Base-by-base conservation (phyloP, 2,797 vertebrate genomes). In the Novumbra hubbsi region DNA sequence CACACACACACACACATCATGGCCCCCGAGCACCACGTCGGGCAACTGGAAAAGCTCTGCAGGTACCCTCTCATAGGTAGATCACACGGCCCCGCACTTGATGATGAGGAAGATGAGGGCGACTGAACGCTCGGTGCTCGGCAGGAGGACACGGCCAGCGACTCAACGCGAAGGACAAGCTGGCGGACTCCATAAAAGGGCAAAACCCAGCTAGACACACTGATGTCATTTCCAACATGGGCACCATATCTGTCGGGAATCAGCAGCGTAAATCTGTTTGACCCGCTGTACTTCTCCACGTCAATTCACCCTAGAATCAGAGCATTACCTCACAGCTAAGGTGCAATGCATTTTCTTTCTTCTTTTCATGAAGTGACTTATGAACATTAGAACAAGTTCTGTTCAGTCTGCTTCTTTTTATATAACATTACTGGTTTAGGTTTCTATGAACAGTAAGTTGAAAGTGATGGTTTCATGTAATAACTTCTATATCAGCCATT, bases 151-250 rank as follows among this genome's bases (percentile, higher is more conserved):
- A 70, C 75, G 72, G 66, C 38, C 38, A 49, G 32, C 50, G 3
- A 30, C 55, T 60, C 8, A 70, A 57, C 41, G 19, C 8, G 45
- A 69, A 17, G 21, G 41, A 45, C 45, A 55, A 28, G 52, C 57
- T n/a, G 49, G 69, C 73, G 66, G 49, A 72, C 72, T 82, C 77
- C 70, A 73, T 80, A 76, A 83, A 85, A 78, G 73, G 72, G 67
- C 73, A 81, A 80, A 78, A 76, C 62, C 21, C 28, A 70, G 60
- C 16, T 55, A 78, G 60, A 81, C 69, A 30, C 70, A 70, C 63
- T 83, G 78, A 83, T 73, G 73, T 81, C 76, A 82, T 76, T 63
- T 52, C 72, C 57, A 69, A 32, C 71, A 72, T 70, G 72, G 70
- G 68, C 66, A 71, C 45, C 49, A 57, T 24, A 73, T 55, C 66